Base-by-base conservation (phyloP, 2,113 vertebrate species). In the Empidonax alnorum region DNA sequence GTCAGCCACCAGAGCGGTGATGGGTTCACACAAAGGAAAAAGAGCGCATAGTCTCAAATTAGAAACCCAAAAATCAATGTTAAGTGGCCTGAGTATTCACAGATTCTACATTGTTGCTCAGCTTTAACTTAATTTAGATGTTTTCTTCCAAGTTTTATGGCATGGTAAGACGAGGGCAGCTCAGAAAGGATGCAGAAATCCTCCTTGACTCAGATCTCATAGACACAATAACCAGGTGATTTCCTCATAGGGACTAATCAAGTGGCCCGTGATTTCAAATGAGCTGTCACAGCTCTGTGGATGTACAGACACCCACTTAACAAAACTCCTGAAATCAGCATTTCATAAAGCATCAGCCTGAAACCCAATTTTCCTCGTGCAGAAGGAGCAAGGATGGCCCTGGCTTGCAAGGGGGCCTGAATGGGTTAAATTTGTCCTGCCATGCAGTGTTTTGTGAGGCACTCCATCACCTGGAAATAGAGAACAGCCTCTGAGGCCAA, bases 71-170 rank as follows among this genome's bases (percentile, higher is more conserved):
- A 84, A 90, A 93, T 93, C 80, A 72, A 88, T 84, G 68, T 46
- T 24, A 56, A 94, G 35, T 3, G 4, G 55, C 30, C 53, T 58
- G 66, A 71, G 63, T 35, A 87, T 63, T 84, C 61, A 47, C 67
- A 86, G 72, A 61, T 59, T 47, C 68, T 86, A 44, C 28, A 19
- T 2, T 5, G 27, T 19, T 61, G 37, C 33, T 80, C 68, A 86
- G 39, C 39, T 96, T 74, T 89, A 92, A 89, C 50, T 62, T 78
- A 89, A 92, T 93, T 89, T 81, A 81, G 47, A 53, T 72, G 33
- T 62, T 81, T 93, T 47, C 79, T 78, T 72, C 49, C 41, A 42
- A 58, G 47, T 21, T 74, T 44, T 59, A 77, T 50, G 61, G 83
- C 68, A 71, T 15, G 39, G 83, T 50, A 62, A 71, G 56, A 47